Conservation (phyloP, 2,888 invertebrate genomes). For the Drosophila ustulata region DNA sequence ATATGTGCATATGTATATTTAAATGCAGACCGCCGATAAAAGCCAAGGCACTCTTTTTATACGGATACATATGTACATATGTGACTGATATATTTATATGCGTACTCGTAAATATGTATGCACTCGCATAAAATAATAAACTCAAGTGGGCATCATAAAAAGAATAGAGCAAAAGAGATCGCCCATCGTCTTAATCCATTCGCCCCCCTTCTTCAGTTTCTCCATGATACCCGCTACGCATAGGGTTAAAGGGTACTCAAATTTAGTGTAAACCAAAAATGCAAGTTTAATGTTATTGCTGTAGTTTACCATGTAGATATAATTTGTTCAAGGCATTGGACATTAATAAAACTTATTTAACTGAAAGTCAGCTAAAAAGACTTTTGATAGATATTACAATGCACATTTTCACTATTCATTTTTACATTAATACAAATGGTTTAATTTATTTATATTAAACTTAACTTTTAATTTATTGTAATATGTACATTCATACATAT, state of each 20-base stretch:
- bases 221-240: neutral
- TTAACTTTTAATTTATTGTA: too few species aligned
- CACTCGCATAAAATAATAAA: slow-evolving; percentile 25
- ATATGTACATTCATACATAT: too few species aligned
- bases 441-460: too few species aligned
- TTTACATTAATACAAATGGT: too few species aligned
- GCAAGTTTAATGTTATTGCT: too few species aligned
- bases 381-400: too few species aligned
- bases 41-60: neutral
- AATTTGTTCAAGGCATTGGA: too few species aligned
- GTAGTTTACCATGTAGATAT: too few species aligned
- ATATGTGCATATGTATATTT: neutral
- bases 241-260: neutral
- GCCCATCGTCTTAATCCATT: slow-evolving; percentile 1
- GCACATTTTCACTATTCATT: too few species aligned
- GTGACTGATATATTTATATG: neutral
- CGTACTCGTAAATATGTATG: slow-evolving; percentile 5
- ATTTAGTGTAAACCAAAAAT: neutral
- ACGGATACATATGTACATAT: neutral
- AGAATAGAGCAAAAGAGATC: slow-evolving; percentile 11
- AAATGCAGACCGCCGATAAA: slow-evolving; percentile 20
- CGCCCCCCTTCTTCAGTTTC: neutral
- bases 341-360: too few species aligned
- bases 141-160: slow-evolving; percentile 34
- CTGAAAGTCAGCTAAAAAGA: too few species aligned